Base-by-base conservation (phyloP, 2,888 invertebrate genomes). In the Sepioteuthis lessoniana region DNA sequence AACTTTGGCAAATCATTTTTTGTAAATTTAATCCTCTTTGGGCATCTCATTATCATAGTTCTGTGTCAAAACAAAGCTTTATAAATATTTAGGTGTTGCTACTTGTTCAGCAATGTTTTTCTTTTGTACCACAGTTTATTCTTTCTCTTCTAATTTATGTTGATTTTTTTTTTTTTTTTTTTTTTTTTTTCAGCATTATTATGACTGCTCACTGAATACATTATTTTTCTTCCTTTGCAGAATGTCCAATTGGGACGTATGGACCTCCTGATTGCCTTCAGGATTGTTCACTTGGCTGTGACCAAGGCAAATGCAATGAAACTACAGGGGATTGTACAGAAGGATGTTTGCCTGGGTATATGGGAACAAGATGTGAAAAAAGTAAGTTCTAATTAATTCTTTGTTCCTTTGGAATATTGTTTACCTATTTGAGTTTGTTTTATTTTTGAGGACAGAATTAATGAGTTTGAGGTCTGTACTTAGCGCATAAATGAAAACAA, bases 271-370 rank as follows among this genome's bases (percentile, higher is more conserved):
- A 93, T 16, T 93, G 93, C 31, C 93, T 93, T 38, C 38, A 60
- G n/a, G 55, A 93, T 50, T 93, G 93, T 93, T 31, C 93, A 50
- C 93, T 50, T 50, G 50, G 60, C 60, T 93, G 93, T 50, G 55
- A 93, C 55, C 19, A 60, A 25, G 93, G 93, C 31, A 50, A 60
- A 60, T 93, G 93, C 50, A 50, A 93, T 60, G 60, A 60, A 60
- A 38, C 46, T 37, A 93, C 93, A 38, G 93, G 93, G 50, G 60
- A 60, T 60, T 93, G 93, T 93, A 55, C 93, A 38, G 60, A 60
- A 60, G 93, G 93, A 50, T 93, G 93, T 55, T 35, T 93, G 50
- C 93, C 93, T 50, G 93, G 93, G 7, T 93, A 93, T 31, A 50
- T 37, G 60, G 93, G 55, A 35, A 60, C 19, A 31, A 93, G 50